Evolutionary conservation across 2,113 vertebrate species (phyloP).

Genomic region (Piprites chloris): DNA sequence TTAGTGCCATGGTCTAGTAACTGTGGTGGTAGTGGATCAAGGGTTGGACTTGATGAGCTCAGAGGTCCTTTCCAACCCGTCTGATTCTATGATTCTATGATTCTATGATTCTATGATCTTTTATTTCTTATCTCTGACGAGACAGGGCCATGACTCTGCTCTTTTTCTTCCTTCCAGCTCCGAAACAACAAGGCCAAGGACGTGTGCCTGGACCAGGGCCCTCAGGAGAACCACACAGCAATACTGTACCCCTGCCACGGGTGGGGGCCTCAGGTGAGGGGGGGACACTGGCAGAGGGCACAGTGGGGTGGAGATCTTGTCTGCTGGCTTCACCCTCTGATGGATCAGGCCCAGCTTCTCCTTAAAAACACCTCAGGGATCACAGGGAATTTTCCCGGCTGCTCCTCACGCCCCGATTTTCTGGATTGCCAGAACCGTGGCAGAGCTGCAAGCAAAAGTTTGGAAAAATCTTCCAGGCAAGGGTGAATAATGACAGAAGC

Average conservation of each 20-base stretch:
- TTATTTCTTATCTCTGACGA: neutral
- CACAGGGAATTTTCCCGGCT: neutral
- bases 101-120: too few relatives aligned
- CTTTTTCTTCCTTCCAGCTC: conserved; percentile 73
- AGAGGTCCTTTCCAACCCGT: too few relatives aligned
- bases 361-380: neutral
- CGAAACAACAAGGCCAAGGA: conserved; percentile 91
- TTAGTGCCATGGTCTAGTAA: too few relatives aligned
- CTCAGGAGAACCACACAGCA: conserved; percentile 92
- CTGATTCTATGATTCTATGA: too few relatives aligned
- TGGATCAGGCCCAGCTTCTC: neutral
- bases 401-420: neutral
- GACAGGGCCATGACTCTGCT: conserved; percentile 41
- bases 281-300: neutral
- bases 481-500: neutral
- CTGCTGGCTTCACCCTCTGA: neutral
- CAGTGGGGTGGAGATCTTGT: accelerated
- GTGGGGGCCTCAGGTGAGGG: conserved; percentile 91
- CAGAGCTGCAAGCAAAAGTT: neutral
- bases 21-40: too few relatives aligned
- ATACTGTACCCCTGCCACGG: conserved; percentile 93
- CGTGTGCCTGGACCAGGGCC: conserved; percentile 93
- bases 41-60: too few relatives aligned
- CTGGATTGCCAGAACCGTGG: neutral
- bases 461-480: neutral